These are phyloP conservation scores for Actenoides lindsayi DNA, from an alignment of 2,113 vertebrate genomes.

Conservation along the genomic window DNA sequence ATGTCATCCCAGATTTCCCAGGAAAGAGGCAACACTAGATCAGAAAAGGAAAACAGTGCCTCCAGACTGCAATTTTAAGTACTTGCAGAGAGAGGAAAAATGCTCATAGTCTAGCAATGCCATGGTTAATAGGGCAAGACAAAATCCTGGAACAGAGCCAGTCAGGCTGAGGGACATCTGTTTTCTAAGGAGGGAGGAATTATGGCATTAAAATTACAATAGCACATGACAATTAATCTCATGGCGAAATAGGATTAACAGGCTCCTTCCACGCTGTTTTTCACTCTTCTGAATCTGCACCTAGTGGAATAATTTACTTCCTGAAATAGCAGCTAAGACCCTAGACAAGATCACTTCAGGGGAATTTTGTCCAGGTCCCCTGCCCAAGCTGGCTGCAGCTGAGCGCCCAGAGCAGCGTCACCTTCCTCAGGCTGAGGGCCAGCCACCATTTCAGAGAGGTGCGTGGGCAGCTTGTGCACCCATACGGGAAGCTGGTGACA, in stretches of 20 bases:
- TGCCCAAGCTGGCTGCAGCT: neutral
- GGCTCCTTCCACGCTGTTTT: neutral
- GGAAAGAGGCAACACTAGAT: neutral
- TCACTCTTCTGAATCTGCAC: neutral
- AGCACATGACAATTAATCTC: constrained; percentile 61
- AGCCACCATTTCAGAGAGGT: rapidly evolving
- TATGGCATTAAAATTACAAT: constrained; percentile 54
- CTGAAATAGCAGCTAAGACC: neutral
- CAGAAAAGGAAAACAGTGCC: neutral
- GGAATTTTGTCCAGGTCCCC: neutral
- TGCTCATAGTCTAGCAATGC: neutral
- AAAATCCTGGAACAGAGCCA: constrained; percentile 1
- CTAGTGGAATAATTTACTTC: neutral
- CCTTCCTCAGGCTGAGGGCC: neutral
- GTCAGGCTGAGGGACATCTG: constrained; percentile 32
- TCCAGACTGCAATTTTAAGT: neutral
- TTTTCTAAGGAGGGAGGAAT: constrained; percentile 49
- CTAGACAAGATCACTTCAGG: neutral
- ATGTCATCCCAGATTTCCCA: neutral
- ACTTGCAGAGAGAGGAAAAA: neutral
- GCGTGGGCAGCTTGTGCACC: rapidly evolving
- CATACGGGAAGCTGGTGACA: rapidly evolving
- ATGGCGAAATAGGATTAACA: constrained; percentile 44
- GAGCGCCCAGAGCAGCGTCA: neutral
- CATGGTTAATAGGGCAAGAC: neutral